These are phyloP conservation scores for Trialeurodes vaporariorum DNA, from an alignment of 1,140 invertebrate genomes.

Conservation along the genomic window DNA sequence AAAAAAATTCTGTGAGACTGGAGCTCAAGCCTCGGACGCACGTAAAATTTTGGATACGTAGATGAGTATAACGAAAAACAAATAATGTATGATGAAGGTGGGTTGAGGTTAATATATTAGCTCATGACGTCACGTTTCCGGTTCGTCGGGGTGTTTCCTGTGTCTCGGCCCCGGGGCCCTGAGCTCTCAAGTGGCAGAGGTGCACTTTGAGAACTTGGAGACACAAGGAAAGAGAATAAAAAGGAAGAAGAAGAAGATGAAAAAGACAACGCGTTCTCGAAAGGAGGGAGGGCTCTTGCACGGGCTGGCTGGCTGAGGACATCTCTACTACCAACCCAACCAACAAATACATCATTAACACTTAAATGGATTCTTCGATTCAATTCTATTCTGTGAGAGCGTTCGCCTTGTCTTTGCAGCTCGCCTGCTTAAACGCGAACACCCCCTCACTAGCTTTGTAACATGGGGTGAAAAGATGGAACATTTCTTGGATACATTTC, in stretches of 20 bases:
- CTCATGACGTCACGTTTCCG: neutral
- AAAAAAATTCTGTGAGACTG: neutral
- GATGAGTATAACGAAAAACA: neutral
- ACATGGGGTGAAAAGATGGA: no score
- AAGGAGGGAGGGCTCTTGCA: neutral
- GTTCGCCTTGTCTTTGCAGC: no score
- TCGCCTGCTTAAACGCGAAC: no score
- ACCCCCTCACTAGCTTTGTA: no score
- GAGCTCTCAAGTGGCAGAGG: neutral
- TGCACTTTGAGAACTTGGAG: neutral
- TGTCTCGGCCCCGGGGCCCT: neutral
- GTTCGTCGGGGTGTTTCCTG: neutral
- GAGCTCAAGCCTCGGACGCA: neutral
- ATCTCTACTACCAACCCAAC: no score
- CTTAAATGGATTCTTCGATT: neutral
- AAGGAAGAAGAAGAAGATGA: no score
- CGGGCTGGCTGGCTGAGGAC: neutral
- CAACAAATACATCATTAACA: constrained; percentile 1
- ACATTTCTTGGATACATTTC: no score
- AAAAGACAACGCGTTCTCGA: neutral
- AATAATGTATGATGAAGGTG: neutral
- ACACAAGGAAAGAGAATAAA: no score
- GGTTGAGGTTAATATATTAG: neutral
- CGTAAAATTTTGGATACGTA: neutral
- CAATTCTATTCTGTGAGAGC: neutral